phyloP scores from a whole-genome alignment of 2,113 vertebrate genomes.

The Brachionichthys hirsutus region DNA sequence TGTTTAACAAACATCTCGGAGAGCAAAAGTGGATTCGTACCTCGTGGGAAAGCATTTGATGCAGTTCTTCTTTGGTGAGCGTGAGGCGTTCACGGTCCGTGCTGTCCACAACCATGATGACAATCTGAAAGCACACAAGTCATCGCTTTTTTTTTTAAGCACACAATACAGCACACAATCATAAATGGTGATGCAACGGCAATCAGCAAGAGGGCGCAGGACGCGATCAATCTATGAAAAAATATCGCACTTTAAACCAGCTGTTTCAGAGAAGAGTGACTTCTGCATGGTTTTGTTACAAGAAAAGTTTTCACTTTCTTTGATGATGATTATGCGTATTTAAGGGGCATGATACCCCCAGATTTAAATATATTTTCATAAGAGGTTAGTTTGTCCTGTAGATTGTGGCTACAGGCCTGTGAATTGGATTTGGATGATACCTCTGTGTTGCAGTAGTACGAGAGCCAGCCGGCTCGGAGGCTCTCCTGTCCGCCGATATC shows the following conservation, averaged over 20 bases:
- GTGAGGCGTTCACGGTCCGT: slow-evolving; percentile 82
- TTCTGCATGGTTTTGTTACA: too few relatives aligned
- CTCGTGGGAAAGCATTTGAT: slow-evolving; percentile 86
- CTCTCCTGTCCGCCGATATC: slow-evolving; percentile 85
- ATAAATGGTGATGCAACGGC: slow-evolving; percentile 9
- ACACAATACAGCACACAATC: neutral
- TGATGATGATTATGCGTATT: too few relatives aligned
- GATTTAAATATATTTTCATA: too few relatives aligned
- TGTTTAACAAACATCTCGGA: neutral
- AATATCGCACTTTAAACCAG: too few relatives aligned
- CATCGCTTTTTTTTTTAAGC: neutral
- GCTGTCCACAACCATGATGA: slow-evolving; percentile 88
- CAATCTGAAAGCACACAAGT: slow-evolving; percentile 70
- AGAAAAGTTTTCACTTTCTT: too few relatives aligned
- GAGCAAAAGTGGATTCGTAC: slow-evolving; percentile 53
- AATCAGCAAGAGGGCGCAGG: neutral
- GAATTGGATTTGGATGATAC: slow-evolving; percentile 48
- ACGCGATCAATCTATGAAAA: too few relatives aligned
- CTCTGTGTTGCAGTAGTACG: slow-evolving; percentile 83
- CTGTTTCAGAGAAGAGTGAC: too few relatives aligned
- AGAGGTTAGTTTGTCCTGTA: too few relatives aligned
- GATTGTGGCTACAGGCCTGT: too few relatives aligned
- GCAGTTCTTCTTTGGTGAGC: slow-evolving; percentile 79
- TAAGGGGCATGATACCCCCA: too few relatives aligned
- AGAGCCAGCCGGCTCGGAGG: slow-evolving; percentile 81